Conservation (phyloP, 2,797 vertebrate genomes). For the Catharus ustulatus region DNA sequence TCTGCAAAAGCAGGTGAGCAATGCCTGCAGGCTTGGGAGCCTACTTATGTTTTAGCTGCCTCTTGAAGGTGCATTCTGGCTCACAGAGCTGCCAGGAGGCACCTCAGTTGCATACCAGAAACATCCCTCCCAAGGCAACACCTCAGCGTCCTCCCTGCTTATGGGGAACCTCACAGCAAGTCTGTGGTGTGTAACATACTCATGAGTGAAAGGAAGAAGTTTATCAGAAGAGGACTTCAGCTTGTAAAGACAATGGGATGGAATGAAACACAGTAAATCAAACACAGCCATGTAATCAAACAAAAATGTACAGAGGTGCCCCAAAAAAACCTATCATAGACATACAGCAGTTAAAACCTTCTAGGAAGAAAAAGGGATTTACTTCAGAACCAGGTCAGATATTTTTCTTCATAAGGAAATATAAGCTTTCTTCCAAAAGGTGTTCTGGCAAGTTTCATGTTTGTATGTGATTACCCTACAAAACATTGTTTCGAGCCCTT, state of each 20-base stretch:
- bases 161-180: not conserved
- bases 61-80: not conserved
- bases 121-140: not conserved
- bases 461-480: not conserved
- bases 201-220: rapidly evolving
- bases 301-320: not conserved
- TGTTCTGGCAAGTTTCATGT: not conserved
- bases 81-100: not conserved
- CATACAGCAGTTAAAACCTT: not conserved
- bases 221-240: not conserved
- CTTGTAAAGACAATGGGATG: not conserved
- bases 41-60: not conserved
- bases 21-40: not conserved
- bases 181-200: not conserved
- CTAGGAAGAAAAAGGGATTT: not conserved
- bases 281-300: not conserved
- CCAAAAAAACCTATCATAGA: not conserved
- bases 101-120: not conserved
- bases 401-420: not conserved
- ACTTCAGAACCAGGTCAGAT: not conserved
- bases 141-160: rapidly evolving
- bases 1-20: not conserved
- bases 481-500: not conserved
- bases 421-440: not conserved
- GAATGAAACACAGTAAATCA: not conserved